Evolutionary conservation across 2,113 vertebrate genomes (phyloP).

Genomic region (Condylura cristata): DNA sequence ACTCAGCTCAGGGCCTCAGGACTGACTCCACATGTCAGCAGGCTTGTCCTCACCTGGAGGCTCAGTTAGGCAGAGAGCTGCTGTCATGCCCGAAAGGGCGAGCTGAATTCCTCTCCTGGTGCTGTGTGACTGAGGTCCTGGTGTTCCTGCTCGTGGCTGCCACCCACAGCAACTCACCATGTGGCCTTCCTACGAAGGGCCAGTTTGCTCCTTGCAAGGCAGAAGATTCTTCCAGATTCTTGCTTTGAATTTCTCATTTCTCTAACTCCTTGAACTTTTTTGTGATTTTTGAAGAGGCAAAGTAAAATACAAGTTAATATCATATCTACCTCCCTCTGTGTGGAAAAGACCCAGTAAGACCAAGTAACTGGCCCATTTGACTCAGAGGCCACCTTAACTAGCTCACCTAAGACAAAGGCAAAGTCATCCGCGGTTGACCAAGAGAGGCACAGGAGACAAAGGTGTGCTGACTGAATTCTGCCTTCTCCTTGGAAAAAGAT

Average conservation of each 20-base stretch:
- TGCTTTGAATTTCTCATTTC: background rate
- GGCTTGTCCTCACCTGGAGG: background rate
- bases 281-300: no score
- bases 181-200: background rate
- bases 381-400: no score
- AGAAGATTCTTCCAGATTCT: background rate
- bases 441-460: no score
- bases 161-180: background rate
- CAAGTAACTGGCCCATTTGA: no score
- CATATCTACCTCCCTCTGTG: no score
- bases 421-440: no score
- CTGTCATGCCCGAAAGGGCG: rapidly evolving
- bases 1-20: background rate
- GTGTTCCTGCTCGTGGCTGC: background rate
- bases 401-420: no score
- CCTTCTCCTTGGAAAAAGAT: no score
- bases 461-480: no score
- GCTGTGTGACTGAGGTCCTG: background rate
- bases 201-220: background rate
- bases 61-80: background rate
- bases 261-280: background rate
- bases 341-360: no score
- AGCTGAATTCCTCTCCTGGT: background rate
- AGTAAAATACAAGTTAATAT: no score
- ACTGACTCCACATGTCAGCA: background rate